Evolutionary conservation across 2,113 vertebrate genomes (phyloP), one percentile per base, ranked within the genome.

Genomic region (Chitala chitala): DNA sequence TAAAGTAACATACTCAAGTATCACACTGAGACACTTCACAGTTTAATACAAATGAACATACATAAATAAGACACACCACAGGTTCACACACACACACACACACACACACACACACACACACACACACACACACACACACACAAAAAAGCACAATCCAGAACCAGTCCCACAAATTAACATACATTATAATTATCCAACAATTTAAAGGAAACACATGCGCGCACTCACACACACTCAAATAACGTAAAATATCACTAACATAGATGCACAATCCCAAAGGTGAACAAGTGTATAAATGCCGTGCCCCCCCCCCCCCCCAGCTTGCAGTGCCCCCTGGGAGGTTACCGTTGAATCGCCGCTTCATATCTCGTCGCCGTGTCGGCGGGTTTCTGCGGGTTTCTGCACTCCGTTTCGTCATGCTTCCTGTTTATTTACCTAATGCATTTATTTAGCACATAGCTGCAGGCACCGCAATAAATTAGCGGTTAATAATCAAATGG

Each of bases 391-490:
- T 66, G 76, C 82, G 78, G 81, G 72, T 78, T 79, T 77, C 79
- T 79, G 75, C 69, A 61, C 61, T 38, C 68, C 69, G 54, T 53
- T 63, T 58, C 51, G 68, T 55, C 59, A 68, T 42, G 36, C 72
- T 66, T 73, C 68, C 79, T 83, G 63, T 73, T 81, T 88, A 86
- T 86, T 87, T 86, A 88, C 87, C 80, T n/a, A 58, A 75, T 78
- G 75, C 75, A 76, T 87, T 87, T 88, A 87, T 87, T 88, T 88
- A 87, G 87, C 87, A 89, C 82, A 81, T 80, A 84, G 84, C 86
- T 87, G 78, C 80, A 78, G 78, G 88, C 80, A 70, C 86, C 78
- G 76, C 82, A 86, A 88, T 89, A 86, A 87, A 88, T 88, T 86
- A 88, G 82, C 85, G 82, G 86, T 86, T 85, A 85, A 86, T 88